Evolutionary conservation across 2,113 vertebrate species (phyloP), one percentile per base, ranked within the genome.

Genomic region (Kryptolebias marmoratus): DNA sequence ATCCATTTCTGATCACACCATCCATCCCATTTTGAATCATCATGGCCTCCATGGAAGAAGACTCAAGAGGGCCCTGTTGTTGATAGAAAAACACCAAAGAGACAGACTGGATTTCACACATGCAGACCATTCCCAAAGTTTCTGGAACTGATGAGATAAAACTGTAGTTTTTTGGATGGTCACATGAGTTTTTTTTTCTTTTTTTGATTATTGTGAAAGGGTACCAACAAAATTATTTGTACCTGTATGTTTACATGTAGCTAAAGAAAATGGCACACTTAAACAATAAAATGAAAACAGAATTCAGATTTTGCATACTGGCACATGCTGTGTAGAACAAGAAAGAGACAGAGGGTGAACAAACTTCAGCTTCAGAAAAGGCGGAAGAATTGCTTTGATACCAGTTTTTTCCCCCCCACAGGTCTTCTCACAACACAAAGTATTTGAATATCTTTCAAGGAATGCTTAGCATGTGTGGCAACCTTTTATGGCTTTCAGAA

Each of bases 391-490:
- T 1, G 1, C 7, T 14, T 48, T 32, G 56, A n/a, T 15, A 39
- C 12, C 27, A 22, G 22, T 22, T 22, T 61, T 63, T 55, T 53
- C 27, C 55, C 18, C 68, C 39, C 39, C 39, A 42, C 10, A 36
- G 53, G 57, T 67, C 74, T n/a, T 66, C 60, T 48, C 52, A 68
- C 64, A 84, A 83, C 71, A 67, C 15, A 54, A 44, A 49, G 18
- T 22, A 10, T 10, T 57, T 44, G 5, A 30, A 31, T 63, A 47
- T 66, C 68, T 68, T 18, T 54, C 13, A 36, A 72, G 72, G 81
- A 84, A 89, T 68, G 45, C 52, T 71, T 71, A 55, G 77, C 75
- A 84, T 69, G 71, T 64, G 53, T 64, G 64, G 62, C 44, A 47
- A 53, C 56, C 71, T 68, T 30, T 11, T 71, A 42, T 10, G 44